Evolutionary conservation across 2,113 vertebrate species (phyloP).

Genomic region (Varanus komodoensis): DNA sequence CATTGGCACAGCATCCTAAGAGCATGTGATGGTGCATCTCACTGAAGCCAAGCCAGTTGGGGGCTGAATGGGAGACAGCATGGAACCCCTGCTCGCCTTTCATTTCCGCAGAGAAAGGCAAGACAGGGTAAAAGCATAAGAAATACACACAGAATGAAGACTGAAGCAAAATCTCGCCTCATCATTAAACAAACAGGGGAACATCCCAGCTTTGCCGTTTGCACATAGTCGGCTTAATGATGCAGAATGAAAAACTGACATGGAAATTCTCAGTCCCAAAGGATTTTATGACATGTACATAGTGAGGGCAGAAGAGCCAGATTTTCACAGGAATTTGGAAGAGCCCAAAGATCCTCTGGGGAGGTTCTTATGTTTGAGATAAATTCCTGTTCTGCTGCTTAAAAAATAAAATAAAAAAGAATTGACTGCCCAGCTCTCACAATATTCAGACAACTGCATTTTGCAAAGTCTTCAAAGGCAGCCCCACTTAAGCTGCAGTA

Average conservation of each 20-base stretch:
- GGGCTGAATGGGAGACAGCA: background rate
- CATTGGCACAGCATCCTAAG: rapidly evolving
- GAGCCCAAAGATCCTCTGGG: background rate
- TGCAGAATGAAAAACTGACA: background rate
- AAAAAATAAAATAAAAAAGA: background rate
- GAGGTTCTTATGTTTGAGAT: background rate
- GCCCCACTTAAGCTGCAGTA: no score
- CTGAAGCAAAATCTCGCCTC: background rate
- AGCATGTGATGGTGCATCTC: background rate
- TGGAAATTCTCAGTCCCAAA: background rate
- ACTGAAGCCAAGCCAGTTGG: background rate
- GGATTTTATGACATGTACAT: background rate
- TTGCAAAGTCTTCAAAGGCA: no score
- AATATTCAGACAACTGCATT: no score
- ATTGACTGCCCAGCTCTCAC: no score
- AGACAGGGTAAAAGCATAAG: no score
- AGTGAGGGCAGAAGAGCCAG: background rate
- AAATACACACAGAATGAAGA: no score
- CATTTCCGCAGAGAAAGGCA: no score
- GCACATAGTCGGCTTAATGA: background rate
- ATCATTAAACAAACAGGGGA: background rate
- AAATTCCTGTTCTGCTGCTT: background rate
- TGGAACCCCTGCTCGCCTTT: no score
- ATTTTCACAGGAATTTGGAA: background rate
- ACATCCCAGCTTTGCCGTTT: background rate